These are phyloP conservation scores for Leiothrix lutea DNA, from an alignment of 2,113 vertebrate species.

Conservation along the genomic window DNA sequence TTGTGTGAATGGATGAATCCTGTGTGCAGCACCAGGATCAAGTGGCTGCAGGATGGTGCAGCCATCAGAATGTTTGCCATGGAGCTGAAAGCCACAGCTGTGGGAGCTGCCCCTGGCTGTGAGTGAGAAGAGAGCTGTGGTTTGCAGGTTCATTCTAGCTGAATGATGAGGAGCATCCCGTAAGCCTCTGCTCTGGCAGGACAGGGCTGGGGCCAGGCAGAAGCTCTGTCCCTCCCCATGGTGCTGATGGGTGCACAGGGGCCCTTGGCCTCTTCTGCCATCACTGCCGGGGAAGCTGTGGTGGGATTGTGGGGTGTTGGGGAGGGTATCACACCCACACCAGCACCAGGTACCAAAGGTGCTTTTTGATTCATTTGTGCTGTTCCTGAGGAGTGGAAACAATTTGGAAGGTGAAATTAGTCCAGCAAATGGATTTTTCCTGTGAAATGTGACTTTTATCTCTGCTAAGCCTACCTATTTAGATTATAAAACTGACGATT, in stretches of 20 bases:
- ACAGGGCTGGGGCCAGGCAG: not conserved
- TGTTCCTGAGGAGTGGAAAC: not conserved
- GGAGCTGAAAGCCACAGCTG: not conserved
- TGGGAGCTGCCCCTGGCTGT: not conserved
- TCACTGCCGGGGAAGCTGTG: not conserved
- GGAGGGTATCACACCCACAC: accelerated
- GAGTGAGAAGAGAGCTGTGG: not conserved
- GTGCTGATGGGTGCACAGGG: accelerated
- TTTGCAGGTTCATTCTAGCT: not conserved
- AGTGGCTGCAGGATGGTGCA: accelerated
- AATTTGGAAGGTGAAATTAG: not conserved
- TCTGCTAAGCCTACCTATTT: not conserved
- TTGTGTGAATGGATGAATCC: not conserved
- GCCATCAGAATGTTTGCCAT: not conserved
- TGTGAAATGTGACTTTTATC: not conserved
- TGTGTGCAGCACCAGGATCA: not conserved
- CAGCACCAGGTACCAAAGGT: not conserved
- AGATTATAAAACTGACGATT: not conserved
- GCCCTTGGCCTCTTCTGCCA: not conserved
- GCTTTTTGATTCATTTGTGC: not conserved
- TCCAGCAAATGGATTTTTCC: not conserved
- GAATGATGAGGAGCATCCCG: no score
- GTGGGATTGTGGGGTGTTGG: no score
- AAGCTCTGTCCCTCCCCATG: accelerated
- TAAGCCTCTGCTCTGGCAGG: not conserved